Conservation (phyloP, 2,797 vertebrate genomes). For the Melanotaenia boesemani region DNA sequence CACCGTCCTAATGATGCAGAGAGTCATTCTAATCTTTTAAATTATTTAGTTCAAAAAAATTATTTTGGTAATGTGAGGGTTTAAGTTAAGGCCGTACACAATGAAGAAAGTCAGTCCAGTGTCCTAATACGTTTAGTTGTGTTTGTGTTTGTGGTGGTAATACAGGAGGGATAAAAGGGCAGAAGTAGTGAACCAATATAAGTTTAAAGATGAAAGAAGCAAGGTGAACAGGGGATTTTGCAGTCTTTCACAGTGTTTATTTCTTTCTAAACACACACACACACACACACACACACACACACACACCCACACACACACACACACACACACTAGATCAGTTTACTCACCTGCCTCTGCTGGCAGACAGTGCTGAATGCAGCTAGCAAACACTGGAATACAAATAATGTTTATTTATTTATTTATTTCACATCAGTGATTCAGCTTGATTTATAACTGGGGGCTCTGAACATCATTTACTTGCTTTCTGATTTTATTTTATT, state of each 20-base stretch:
- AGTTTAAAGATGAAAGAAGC: constrained; percentile 1
- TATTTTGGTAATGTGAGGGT: not conserved
- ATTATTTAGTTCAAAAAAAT: too few species aligned
- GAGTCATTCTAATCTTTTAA: not conserved
- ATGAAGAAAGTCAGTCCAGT: not conserved
- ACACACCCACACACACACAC: too few species aligned
- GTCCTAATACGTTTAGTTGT: not conserved
- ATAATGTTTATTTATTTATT: constrained; percentile 7
- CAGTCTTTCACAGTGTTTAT: not conserved
- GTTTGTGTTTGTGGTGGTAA: not conserved
- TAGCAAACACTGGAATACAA: constrained; percentile 37
- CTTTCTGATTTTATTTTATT: constrained; percentile 12
- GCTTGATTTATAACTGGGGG: constrained; percentile 20
- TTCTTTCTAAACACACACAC: not conserved
- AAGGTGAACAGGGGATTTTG: not conserved
- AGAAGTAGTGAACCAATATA: not conserved
- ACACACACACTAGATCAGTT: too few species aligned
- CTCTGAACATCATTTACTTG: constrained; percentile 14
- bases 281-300: too few species aligned
- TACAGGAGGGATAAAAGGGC: constrained; percentile 5
- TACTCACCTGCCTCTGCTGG: constrained; percentile 44
- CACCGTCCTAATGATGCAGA: too few species aligned
- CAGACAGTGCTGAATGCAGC: constrained; percentile 25
- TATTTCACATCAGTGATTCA: constrained; percentile 12
- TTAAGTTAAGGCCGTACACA: not conserved